These are phyloP conservation scores for Sinopyrophorus schimmeli DNA, from an alignment of 2,888 invertebrate genomes.

Conservation along the genomic window DNA sequence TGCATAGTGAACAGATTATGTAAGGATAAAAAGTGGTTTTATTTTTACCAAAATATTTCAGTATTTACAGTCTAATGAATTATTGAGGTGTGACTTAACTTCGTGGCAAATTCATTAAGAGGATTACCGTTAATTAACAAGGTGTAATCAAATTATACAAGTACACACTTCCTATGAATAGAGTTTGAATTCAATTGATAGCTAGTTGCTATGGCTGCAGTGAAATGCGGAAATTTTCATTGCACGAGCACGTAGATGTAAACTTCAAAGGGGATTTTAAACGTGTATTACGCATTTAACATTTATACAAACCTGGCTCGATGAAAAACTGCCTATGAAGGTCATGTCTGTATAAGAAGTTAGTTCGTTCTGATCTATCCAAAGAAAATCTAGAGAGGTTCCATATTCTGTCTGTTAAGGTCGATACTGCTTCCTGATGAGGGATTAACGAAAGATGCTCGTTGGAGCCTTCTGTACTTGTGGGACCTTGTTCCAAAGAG, in stretches of 20 bases:
- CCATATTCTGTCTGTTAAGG: slow-evolving; percentile 51
- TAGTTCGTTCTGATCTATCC: slow-evolving; percentile 49
- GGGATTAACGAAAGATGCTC: slow-evolving; percentile 22
- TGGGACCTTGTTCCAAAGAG: slow-evolving; percentile 22
- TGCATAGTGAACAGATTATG: slow-evolving; percentile 2
- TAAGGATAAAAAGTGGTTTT: slow-evolving; percentile 16
- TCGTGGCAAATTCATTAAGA: slow-evolving; percentile 48
- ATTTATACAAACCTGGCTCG: slow-evolving; percentile 42
- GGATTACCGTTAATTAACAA: slow-evolving; percentile 51
- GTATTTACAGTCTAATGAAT: slow-evolving; percentile 25
- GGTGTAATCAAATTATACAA: slow-evolving; percentile 53
- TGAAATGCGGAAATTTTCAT: slow-evolving; percentile 25
- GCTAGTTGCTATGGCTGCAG: slow-evolving; percentile 37
- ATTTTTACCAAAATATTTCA: slow-evolving; percentile 17
- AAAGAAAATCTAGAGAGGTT: slow-evolving; percentile 50
- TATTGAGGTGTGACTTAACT: slow-evolving; percentile 47
- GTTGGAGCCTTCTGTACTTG: slow-evolving; percentile 18
- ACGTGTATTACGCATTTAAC: slow-evolving; percentile 16
- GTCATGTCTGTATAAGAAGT: slow-evolving; percentile 51
- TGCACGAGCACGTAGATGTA: slow-evolving; percentile 15
- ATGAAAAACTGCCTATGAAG: slow-evolving; percentile 50
- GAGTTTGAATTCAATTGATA: slow-evolving; percentile 40
- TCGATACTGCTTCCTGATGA: slow-evolving; percentile 41
- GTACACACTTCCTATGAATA: slow-evolving; percentile 49
- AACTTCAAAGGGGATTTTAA: slow-evolving; percentile 13